phyloP scores from a whole-genome alignment of 2,888 invertebrate species.

The Epinotia demarniana region DNA sequence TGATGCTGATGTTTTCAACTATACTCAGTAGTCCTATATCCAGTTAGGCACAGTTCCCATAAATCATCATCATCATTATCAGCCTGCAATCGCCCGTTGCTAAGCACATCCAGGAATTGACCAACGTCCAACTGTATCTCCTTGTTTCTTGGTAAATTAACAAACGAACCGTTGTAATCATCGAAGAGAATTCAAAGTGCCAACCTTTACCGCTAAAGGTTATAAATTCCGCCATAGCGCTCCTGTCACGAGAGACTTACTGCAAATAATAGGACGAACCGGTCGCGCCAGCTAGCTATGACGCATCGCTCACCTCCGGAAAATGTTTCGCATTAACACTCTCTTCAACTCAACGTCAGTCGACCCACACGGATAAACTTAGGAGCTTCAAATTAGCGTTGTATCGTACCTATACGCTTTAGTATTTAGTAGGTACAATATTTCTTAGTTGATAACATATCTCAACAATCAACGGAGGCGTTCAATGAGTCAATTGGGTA shows the following conservation, averaged over 20 bases:
- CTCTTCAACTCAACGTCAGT: conserved; percentile 36
- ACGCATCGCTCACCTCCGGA: conserved; percentile 67
- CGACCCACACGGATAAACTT: conserved; percentile 8
- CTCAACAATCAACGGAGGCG: conserved; percentile 16
- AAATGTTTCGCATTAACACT: conserved; percentile 61
- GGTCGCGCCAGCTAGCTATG: conserved; percentile 65
- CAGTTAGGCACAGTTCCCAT: too few species aligned
- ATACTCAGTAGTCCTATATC: too few species aligned
- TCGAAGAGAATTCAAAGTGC: background rate
- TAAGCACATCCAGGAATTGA: too few species aligned
- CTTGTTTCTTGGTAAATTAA: background rate
- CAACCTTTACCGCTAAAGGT: conserved; percentile 49
- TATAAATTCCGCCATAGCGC: conserved; percentile 69
- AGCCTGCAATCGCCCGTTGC: too few species aligned
- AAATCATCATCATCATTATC: too few species aligned
- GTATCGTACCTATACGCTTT: background rate
- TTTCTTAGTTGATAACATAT: conserved; percentile 16
- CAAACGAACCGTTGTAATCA: background rate
- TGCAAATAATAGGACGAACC: conserved; percentile 72
- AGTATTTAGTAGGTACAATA: background rate
- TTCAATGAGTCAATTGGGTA: conserved; percentile 20
- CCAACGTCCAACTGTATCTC: background rate
- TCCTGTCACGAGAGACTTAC: conserved; percentile 67
- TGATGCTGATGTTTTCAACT: too few species aligned
- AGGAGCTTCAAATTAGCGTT: conserved; percentile 8